Evolutionary conservation across 2,888 invertebrate genomes (phyloP).

Genomic region (Cosmopolites sordidus): DNA sequence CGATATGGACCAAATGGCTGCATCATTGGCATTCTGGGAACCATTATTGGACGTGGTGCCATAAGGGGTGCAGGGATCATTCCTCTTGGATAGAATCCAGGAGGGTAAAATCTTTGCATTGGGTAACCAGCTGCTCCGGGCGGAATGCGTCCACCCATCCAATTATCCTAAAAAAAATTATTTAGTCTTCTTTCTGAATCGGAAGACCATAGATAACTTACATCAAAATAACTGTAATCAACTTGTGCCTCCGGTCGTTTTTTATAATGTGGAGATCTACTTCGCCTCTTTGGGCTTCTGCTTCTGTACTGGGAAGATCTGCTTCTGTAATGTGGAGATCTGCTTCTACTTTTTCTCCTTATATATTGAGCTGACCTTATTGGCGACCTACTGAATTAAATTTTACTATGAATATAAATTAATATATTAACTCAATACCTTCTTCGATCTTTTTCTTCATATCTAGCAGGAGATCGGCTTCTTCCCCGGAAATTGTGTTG

Average conservation of each 20-base stretch:
- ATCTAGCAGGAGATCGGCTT: slow-evolving; percentile 11
- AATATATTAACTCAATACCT: too few relatives aligned
- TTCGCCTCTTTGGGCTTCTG: not conserved
- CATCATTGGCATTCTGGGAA: slow-evolving; percentile 23
- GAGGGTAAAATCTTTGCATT: slow-evolving; percentile 19
- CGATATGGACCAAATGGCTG: slow-evolving; percentile 8
- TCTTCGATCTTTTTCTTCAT: slow-evolving; percentile 6
- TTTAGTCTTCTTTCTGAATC: not conserved
- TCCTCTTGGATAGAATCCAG: slow-evolving; percentile 21
- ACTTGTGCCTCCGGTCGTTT: not conserved
- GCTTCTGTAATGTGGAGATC: not conserved
- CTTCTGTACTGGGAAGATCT: not conserved
- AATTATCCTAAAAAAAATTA: slow-evolving; percentile 15
- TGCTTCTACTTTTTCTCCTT: slow-evolving; percentile 2
- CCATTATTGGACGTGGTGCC: slow-evolving; percentile 17
- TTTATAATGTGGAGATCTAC: slow-evolving; percentile 9
- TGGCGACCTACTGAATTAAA: slow-evolving; percentile 15
- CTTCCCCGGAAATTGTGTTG: not conserved
- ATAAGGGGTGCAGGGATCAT: slow-evolving; percentile 14
- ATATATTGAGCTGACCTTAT: slow-evolving; percentile 14
- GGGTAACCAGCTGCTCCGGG: slow-evolving; percentile 19
- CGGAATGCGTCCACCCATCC: slow-evolving; percentile 13
- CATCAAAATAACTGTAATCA: slow-evolving; percentile 18
- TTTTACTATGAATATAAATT: too few relatives aligned
- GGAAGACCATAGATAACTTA: not conserved